phyloP scores from a whole-genome alignment of 2,888 invertebrate species.

The Mythimna albipuncta region DNA sequence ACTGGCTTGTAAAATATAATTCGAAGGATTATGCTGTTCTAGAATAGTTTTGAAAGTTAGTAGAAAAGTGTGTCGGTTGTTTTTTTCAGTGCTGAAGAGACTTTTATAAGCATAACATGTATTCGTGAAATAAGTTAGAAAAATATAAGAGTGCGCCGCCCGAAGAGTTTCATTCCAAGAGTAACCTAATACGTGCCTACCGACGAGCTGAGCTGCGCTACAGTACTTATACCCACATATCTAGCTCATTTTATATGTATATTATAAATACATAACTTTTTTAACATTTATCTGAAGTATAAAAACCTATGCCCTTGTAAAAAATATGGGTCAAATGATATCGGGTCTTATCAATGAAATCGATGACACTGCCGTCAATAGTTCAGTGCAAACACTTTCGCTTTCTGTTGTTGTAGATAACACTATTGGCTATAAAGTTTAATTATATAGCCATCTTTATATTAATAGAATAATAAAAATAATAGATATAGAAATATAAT shows the following conservation, averaged over 20 bases:
- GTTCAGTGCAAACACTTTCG: constrained; percentile 55
- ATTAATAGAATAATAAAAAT: too few species aligned
- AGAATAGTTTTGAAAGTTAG: too few species aligned
- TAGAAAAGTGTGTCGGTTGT: too few species aligned
- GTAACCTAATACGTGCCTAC: too few species aligned
- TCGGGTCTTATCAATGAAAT: constrained; percentile 59
- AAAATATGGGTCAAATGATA: constrained; percentile 72
- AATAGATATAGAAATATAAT: constrained; percentile 19
- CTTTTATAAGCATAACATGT: too few species aligned
- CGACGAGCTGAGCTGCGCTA: too few species aligned
- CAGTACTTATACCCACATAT: not conserved
- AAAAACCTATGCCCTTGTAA: constrained; percentile 59
- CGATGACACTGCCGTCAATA: constrained; percentile 45
- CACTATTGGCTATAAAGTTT: constrained; percentile 43
- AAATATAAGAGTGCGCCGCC: too few species aligned
- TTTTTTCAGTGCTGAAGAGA: too few species aligned
- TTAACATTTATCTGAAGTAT: constrained; percentile 43
- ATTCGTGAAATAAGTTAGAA: too few species aligned
- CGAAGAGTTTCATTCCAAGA: too few species aligned
- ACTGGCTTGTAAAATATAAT: too few species aligned
- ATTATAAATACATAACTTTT: constrained; percentile 8
- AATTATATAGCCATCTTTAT: constrained; percentile 26
- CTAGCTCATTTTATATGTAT: constrained; percentile 5
- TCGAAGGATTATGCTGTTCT: too few species aligned
- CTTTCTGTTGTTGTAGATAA: constrained; percentile 55